Evolutionary conservation across 1,140 invertebrate species (phyloP).

Genomic region (Mesaphorura yosii): DNA sequence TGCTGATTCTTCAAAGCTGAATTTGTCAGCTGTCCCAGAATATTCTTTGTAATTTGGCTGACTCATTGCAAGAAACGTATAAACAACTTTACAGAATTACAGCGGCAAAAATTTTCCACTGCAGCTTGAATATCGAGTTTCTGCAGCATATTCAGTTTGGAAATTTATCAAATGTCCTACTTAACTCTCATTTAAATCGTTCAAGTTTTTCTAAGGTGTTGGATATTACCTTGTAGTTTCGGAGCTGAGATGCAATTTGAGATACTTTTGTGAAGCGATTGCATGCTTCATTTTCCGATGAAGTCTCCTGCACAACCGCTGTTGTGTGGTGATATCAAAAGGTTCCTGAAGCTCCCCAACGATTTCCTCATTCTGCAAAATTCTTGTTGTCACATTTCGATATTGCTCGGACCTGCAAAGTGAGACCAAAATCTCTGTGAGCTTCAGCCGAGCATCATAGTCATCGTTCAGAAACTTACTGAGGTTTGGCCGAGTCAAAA

Average conservation of each 20-base stretch:
- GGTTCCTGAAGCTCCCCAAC: slow-evolving; percentile 20
- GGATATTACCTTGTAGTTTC: no score
- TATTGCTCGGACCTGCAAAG: slow-evolving; percentile 18
- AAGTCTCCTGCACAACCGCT: slow-evolving; percentile 30
- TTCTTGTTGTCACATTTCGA: slow-evolving; percentile 27
- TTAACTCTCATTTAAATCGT: slow-evolving; percentile 6
- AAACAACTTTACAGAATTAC: no score
- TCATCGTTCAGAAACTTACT: not conserved
- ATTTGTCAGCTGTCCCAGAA: no score
- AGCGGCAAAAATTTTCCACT: no score
- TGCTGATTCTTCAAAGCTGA: no score
- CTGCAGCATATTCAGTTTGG: no score
- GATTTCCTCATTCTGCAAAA: slow-evolving; percentile 25
- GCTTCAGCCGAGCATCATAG: no score
- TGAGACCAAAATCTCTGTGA: not conserved
- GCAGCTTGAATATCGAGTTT: no score
- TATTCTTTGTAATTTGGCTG: no score
- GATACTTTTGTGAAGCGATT: not conserved
- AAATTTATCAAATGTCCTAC: not conserved
- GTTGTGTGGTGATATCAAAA: slow-evolving; percentile 27
- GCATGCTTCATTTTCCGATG: slow-evolving; percentile 20
- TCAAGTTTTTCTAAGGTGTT: no score
- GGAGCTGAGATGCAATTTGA: not conserved
- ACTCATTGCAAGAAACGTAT: no score
- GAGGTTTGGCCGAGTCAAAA: no score